Base-by-base conservation (phyloP, 2,888 invertebrate species). In the Choreutis nemorana region DNA sequence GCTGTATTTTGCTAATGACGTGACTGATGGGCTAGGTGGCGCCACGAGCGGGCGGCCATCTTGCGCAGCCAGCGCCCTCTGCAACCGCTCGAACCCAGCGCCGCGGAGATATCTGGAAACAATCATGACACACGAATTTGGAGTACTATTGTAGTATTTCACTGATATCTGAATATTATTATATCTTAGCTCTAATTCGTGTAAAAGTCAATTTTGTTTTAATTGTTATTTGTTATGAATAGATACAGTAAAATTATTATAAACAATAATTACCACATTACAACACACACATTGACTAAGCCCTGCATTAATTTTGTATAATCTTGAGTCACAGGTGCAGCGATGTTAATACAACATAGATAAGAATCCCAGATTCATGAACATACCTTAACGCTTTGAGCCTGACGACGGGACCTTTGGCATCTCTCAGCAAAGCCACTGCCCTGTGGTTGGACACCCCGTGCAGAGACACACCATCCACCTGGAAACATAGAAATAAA, bases 361-460 rank as follows among this genome's bases (percentile, higher is more conserved):
- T 2, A 21, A 21, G 14, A 14, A 2, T 11, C 5, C 2, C 8
- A 14, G n/a, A 8, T 21, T 15, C 9, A 11, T 8, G 4, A 10
- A 10, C 4, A 14, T 36, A 77, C 75, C 77, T 64, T 20, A 77
- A 42, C 14, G 75, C 77, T 39, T 72, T 77, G 23, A 78, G 41
- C 11, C 60, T 50, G 7, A 78, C 78, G 2, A 61, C 44, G 0
- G 75, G 72, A 0, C 94, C 94, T 8, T 65, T 72, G 0, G 94
- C 91, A 43, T 90, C 90, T 14, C 93, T 79, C 10, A 97, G 71
- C 26, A 94, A 83, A 44, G 94, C 92, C 2, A 97, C 96, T 0
- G 96, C 95, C 45, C 93, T 89, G 52, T 94, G 94, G 28, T 97
- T 96, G 4, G 90, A 91, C 52, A 91, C 90, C 20, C 92, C 91